Evolutionary conservation across 2,113 vertebrate species (phyloP), one percentile per base, ranked within the genome.

Genomic region (Pseudolaguvia tuberculata): DNA sequence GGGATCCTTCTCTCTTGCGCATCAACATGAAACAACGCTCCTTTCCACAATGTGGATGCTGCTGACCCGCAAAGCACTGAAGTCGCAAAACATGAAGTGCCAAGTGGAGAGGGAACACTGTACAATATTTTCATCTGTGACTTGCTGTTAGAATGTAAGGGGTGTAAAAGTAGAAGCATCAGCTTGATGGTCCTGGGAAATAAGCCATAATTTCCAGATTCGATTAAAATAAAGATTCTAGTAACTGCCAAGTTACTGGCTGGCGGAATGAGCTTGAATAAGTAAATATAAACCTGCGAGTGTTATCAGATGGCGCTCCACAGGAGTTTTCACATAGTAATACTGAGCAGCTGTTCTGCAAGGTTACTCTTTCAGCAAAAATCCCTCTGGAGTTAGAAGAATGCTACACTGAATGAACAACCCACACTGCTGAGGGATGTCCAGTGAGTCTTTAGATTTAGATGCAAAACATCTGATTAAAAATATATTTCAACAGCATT

Each of bases 251-350:
- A 20, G 47, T 23, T 45, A 12, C 42, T 61, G 48, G 9, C 20
- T 20, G 66, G 39, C 12, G 13, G 31, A 50, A 70, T 27, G 12
- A 55, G 76, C 75, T 29, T 17, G 45, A 57, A 56, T 20, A 2
- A 53, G 23, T 47, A 57, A 55, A 35, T 9, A n/a, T 47, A 52
- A 48, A 58, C 8, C n/a, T 56, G 52, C 25, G 17, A 66, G 35
- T 13, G 14, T 59, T 55, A 78, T 57, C 79, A 80, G 75, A 80
- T 80, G 79, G 79, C 39, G 57, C 66, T 45, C 71, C 45, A 63
- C 79, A 70, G 70, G 79, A 72, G 62, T 62, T 66, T 57, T 42
- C 56, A 73, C 55, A 50, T 72, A 74, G 27, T 50, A 73, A 69
- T 65, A 62, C 15, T 57, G 75, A 76, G 65, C 53, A 80, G 58